Evolutionary conservation across 2,113 vertebrate species (phyloP), one percentile per base, ranked within the genome.

Genomic region (Indicator maculatus): DNA sequence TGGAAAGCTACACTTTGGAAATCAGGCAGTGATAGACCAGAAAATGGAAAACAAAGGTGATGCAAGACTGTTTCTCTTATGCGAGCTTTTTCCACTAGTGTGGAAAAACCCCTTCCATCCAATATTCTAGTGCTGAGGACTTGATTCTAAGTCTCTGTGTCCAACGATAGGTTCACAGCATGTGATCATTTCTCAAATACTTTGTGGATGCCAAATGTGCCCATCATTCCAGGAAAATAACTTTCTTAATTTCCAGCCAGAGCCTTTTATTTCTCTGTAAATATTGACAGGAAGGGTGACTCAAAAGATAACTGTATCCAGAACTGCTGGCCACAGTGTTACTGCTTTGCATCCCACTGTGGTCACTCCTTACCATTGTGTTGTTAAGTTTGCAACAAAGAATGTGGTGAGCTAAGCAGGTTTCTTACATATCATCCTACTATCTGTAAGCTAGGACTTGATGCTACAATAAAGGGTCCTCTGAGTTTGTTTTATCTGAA

Each of bases 231-330:
- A 94, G 86, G 82, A 95, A 97, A 92, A 92, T 28, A 86, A 70
- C 55, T 28, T 72, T 58, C 76, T 83, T 72, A 36, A 69, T 75
- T 94, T 92, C 91, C 86, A 95, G 88, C 70, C 77, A 92, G 36
- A 81, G 63, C 27, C 52, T 94, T 93, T 94, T 94, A 94, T 94
- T 95, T 69, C 70, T 94, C 55, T 90, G 38, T 88, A 94, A 95
- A 95, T 95, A 93, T 92, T 96, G 93, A 86, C 91, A 95, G 94
- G 92, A 95, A 95, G 88, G 66, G 70, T 96, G 94, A 94, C 92
- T 95, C 93, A 96, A 93, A 90, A 88, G 93, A 86, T 66, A 93
- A 84, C 86, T 72, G 44, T 9, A 52, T 47, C 78, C 90, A 94
- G 85, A 77, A 55, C 70, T 66, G 77, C 8, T 75, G 1, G 0